Base-by-base conservation (phyloP, 2,888 invertebrate genomes). In the Thelaira solivaga region DNA sequence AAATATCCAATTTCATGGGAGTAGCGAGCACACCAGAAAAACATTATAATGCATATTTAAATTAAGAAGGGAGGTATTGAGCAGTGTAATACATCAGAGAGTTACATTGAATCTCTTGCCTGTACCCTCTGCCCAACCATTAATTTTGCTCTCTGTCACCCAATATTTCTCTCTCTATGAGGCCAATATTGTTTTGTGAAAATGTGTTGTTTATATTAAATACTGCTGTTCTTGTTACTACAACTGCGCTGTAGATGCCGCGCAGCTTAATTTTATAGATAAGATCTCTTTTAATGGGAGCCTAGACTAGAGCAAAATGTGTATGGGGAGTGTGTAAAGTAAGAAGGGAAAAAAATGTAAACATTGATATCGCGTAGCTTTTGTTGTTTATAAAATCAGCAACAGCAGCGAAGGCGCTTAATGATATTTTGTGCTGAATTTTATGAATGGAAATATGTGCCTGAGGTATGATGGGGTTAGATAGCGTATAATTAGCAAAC, bases 401-500 rank as follows among this genome's bases (percentile, higher is more conserved):
- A 24, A 10, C 57, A 62, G 57, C 62, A 57, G 13, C 77, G 55
- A 31, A 74, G 74, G 78, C 78, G 78, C 69, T 78, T 78, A 74
- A 78, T 64, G 51, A 73, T 71, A 78, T 71, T 78, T 78, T 78
- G 65, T 62, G 72, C 57, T 73, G 69, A 71, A 74, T 78, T 78
- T 78, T 78, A 78, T 78, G 78, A 78, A 78, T 78, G 78, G 78
- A 74, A 74, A 73, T 69, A 67, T 74, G 74, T 55, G 65, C 55
- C 69, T 55, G 78, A 74, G 74, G 78, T 78, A 78, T 61, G 78
- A 78, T 78, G 74, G 74, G 78, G 78, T 71, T 71, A 74, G 78
- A 78, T 78, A 74, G 74, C 78, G 74, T 74, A 78, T 78, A 78
- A 74, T 78, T 78, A 74, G 69, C 74, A 74, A 78, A 74, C 57